Percentiles rank a stretch among this genome's conserved stretches.
Evolutionary conservation across 2,888 invertebrate genomes (phyloP).

Genomic region (Apamea crenata): DNA sequence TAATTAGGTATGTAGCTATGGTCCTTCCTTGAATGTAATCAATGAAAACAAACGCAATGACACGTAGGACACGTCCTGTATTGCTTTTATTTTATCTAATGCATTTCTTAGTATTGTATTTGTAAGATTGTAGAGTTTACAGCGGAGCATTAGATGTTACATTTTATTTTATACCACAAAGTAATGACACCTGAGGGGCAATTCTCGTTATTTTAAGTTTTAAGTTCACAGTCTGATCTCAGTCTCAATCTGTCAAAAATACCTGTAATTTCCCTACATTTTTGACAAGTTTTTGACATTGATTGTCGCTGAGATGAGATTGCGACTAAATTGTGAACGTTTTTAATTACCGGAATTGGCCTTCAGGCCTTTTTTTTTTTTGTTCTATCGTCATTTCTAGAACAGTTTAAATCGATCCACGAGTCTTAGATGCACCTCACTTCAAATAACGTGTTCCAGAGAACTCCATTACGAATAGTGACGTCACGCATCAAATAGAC

Average conservation of each 20-base stretch:
- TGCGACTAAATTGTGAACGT: too few species aligned
- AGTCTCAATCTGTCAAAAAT: too few species aligned
- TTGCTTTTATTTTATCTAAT: constrained; percentile 20
- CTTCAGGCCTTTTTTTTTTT: too few species aligned
- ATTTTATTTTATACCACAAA: not conserved
- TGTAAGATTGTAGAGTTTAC: not conserved
- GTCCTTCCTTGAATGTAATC: constrained; percentile 15
- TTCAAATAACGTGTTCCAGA: constrained; percentile 32
- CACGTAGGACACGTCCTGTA: constrained; percentile 34
- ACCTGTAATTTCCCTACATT: too few species aligned
- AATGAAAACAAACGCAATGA: constrained; percentile 12
- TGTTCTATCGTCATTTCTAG: too few species aligned
- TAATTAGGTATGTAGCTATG: not conserved
- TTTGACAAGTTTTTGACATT: too few species aligned
- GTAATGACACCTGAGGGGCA: not conserved
- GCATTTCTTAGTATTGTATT: constrained; percentile 12
- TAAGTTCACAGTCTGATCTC: too few species aligned
- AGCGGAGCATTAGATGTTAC: not conserved
- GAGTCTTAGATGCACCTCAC: constrained; percentile 23
- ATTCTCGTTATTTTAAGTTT: too few species aligned
- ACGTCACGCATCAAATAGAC: constrained; percentile 42
- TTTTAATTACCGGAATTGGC: too few species aligned
- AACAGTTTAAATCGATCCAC: not conserved
- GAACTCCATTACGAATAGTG: constrained; percentile 27
- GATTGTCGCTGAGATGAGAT: too few species aligned